Evolutionary conservation across 30 jellyfish, hydroid and myxozoan species (phyloP).

Genomic region (Haliclystus octoradiatus): DNA sequence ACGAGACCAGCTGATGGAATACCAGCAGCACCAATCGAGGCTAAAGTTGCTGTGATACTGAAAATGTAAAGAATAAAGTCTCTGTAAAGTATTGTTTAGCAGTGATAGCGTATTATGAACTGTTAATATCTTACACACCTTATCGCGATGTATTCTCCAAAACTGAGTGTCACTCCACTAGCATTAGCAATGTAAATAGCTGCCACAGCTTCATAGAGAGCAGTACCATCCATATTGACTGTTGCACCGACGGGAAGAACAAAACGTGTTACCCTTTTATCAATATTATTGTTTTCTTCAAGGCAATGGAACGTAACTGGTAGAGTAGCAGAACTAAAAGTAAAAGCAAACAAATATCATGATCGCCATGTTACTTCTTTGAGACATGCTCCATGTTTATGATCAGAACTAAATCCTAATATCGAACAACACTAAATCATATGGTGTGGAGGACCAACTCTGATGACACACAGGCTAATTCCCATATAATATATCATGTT

Average conservation of each 20-base stretch:
- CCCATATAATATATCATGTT: no score
- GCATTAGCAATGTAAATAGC: constrained; percentile 75
- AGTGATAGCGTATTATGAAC: no score
- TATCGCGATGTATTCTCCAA: constrained; percentile 55
- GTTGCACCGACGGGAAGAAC: constrained; percentile 74
- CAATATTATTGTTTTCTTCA: constrained; percentile 50
- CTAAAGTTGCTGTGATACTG: constrained; percentile 84
- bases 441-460: no score
- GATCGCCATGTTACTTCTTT: no score
- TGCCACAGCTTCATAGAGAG: constrained; percentile 76
- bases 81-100: background rate
- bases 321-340: constrained; percentile 59
- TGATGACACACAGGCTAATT: no score
- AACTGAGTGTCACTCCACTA: constrained; percentile 21
- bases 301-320: constrained; percentile 70
- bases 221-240: constrained; percentile 73
- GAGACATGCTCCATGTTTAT: no score
- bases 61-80: no score
- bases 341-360: no score
- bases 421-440: no score
- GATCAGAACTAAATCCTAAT: no score
- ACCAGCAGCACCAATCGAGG: constrained; percentile 99
- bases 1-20: constrained; percentile 98
- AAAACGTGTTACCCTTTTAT: constrained; percentile 61
- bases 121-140: constrained; percentile 18